Conservation (phyloP, 2,113 vertebrate species). For the Actenoides lindsayi region DNA sequence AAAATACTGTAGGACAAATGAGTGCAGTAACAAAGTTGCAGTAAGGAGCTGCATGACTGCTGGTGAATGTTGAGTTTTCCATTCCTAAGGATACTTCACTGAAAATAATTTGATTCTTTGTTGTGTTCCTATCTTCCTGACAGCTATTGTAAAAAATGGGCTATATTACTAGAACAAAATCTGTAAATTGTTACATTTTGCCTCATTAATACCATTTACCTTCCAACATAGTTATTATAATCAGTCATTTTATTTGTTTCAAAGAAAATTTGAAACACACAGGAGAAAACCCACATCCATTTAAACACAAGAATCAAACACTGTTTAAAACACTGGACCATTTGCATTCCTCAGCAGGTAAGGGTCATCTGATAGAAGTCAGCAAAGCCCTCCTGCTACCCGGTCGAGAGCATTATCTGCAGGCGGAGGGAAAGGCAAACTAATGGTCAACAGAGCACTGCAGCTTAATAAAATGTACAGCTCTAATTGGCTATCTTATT, state of each 20-base stretch:
- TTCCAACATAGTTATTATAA: neutral
- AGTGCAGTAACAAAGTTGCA: neutral
- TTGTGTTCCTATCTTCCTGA: neutral
- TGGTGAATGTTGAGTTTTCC: neutral
- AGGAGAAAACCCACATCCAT: neutral
- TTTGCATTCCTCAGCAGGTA: neutral
- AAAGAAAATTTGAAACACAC: neutral
- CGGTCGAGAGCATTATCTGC: neutral
- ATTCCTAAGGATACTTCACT: neutral
- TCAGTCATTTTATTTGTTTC: neutral
- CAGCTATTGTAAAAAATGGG: neutral
- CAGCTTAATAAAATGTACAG: neutral
- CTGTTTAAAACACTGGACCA: neutral
- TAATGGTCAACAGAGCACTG: accelerated
- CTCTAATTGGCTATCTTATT: neutral
- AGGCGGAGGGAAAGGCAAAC: neutral
- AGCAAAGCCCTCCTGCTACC: neutral
- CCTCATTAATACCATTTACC: neutral
- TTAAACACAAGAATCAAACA: neutral
- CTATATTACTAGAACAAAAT: neutral
- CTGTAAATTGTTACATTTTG: neutral
- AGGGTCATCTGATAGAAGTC: neutral
- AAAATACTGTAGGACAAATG: neutral
- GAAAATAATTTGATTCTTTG: neutral
- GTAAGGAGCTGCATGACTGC: neutral